Conservation (phyloP, 2,113 vertebrate species). For the Pseudorectes ferrugineus region DNA sequence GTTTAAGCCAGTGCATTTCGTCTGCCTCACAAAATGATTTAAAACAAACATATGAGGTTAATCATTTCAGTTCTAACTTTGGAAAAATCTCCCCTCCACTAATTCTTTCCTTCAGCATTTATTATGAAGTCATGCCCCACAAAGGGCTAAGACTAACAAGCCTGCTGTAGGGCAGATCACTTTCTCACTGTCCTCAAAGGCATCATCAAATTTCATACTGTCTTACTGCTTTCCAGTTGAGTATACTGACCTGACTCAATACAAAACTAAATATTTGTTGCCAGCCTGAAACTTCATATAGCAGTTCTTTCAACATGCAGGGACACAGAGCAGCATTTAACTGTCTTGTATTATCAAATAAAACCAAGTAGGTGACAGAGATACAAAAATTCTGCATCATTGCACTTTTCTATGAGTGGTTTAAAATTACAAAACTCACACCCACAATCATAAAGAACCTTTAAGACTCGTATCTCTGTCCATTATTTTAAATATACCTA, state of each 20-base stretch:
- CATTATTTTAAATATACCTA: background rate
- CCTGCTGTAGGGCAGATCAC: background rate
- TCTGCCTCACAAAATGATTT: background rate
- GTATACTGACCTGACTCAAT: background rate
- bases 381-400: background rate
- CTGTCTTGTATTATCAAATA: background rate
- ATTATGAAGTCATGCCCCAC: background rate
- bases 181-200: background rate
- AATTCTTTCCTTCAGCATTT: background rate
- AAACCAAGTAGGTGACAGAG: background rate
- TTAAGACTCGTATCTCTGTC: background rate
- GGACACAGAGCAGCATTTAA: background rate
- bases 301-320: background rate
- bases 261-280: background rate
- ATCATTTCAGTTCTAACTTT: background rate
- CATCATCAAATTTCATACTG: constrained; percentile 3
- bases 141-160: background rate
- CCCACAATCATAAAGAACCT: background rate
- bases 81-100: background rate
- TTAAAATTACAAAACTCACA: background rate
- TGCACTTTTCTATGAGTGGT: background rate
- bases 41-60: background rate
- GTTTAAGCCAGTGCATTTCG: background rate
- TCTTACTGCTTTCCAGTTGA: background rate
- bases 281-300: background rate